Conservation (phyloP, 2,888 invertebrate genomes). For the Drosophila anomelani region DNA sequence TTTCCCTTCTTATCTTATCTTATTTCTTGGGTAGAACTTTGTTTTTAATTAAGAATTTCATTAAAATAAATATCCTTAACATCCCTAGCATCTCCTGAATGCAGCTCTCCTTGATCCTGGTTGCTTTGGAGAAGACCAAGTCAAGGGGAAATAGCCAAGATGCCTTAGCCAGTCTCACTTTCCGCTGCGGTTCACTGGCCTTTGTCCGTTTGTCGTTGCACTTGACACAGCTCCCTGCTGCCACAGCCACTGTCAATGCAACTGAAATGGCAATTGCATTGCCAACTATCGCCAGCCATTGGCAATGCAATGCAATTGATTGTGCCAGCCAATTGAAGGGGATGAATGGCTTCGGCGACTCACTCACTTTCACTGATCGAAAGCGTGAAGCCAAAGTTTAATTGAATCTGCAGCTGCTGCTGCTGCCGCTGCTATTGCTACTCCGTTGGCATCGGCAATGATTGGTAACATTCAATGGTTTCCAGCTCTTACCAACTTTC, state of each 20-base stretch:
- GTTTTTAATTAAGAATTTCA: background rate
- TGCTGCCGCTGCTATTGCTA: slow-evolving; percentile 9
- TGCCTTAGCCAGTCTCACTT: slow-evolving; percentile 39
- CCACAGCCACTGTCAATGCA: slow-evolving; percentile 35
- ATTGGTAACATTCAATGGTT: slow-evolving; percentile 69
- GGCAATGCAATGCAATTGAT: slow-evolving; percentile 34
- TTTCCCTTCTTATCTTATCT: background rate
- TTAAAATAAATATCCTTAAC: background rate
- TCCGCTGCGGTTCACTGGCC: slow-evolving; percentile 61
- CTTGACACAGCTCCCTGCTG: slow-evolving; percentile 61
- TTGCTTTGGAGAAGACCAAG: background rate
- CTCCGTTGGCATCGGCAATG: slow-evolving; percentile 51
- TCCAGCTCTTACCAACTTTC: slow-evolving; percentile 64
- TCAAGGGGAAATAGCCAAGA: slow-evolving; percentile 8
- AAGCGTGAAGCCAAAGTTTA: slow-evolving; percentile 79
- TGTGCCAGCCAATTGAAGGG: slow-evolving; percentile 44
- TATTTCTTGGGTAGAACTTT: background rate
- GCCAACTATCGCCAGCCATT: slow-evolving; percentile 30
- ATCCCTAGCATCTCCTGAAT: background rate
- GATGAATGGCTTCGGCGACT: slow-evolving; percentile 28
- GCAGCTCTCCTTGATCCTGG: background rate
- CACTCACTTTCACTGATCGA: slow-evolving; percentile 73
- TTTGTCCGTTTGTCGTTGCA: slow-evolving; percentile 65
- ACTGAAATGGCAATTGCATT: slow-evolving; percentile 37
- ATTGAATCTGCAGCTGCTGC: slow-evolving; percentile 63